Base-by-base conservation (phyloP, 2,113 vertebrate genomes). In the Xiphias gladius region DNA sequence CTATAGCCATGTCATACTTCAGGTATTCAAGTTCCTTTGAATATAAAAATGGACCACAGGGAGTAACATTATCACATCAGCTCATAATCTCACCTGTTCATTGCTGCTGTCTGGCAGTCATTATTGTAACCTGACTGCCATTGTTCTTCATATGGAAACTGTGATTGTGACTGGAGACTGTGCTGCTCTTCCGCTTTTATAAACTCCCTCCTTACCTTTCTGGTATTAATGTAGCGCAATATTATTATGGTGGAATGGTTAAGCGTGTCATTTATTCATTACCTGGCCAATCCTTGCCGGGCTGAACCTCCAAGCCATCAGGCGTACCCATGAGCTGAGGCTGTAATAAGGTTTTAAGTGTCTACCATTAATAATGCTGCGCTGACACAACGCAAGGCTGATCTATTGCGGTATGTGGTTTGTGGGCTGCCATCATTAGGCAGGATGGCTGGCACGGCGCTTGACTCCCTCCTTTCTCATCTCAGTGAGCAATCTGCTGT, bases 181-280 rank as follows among this genome's bases (percentile, higher is more conserved):
- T 16, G 62, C n/a, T 30, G 14, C 67, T 73, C 28, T 76, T 80
- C 63, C 41, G 54, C 73, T 65, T 83, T 86, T 74, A 86, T 85
- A 84, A 83, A 85, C 77, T 79, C 26, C 20, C 57, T 68, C 14
- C 55, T 59, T 80, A 80, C 55, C 70, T 63, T 65, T 63, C 61
- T 64, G 63, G 32, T 73, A 82, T 84, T 78, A 89, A 89, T 82
- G 73, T 80, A 75, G 77, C 57, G 30, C 70, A 63, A 69, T 85
- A 83, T 92, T 92, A 86, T 91, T 90, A 88, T 66, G 43, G 79
- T 61, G 41, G 72, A 76, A 79, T 76, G 59, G 85, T 80, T 84
- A 83, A 92, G 88, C 84, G 12, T 88, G 82, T 88, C 90, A 89
- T 87, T 92, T 86, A 90, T 92, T 94, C 90, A 93, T 95, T 86